phyloP scores from a whole-genome alignment of 2,797 vertebrate species.

The Taenioides sp. region DNA sequence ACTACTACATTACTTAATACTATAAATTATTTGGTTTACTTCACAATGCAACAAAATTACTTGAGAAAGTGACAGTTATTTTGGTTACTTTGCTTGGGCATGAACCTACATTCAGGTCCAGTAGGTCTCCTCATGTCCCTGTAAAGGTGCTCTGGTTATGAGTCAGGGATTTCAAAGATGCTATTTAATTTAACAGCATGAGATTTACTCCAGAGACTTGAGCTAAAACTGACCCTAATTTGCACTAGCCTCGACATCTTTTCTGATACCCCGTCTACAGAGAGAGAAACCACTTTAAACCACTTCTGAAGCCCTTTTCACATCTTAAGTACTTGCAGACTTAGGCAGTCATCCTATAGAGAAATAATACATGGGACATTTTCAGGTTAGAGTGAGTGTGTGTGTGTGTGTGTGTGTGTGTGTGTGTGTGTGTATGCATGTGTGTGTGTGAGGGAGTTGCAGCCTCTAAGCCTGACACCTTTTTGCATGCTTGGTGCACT shows the following conservation, averaged over 20 bases:
- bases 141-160: constrained; percentile 6
- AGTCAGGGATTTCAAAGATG: constrained; percentile 8
- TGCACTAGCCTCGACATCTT: constrained; percentile 15
- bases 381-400: constrained; percentile 19
- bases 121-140: not conserved
- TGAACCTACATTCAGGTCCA: constrained; percentile 3
- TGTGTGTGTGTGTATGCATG: not conserved
- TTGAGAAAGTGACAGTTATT: not conserved
- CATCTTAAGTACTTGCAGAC: constrained; percentile 13
- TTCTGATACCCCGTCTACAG: constrained; percentile 9
- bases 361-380: constrained; percentile 20
- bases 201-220: constrained; percentile 12
- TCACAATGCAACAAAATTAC: not conserved
- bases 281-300: constrained; percentile 8
- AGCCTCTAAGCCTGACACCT: constrained; percentile 25
- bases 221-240: constrained; percentile 12
- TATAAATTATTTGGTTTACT: not conserved
- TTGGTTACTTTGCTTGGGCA: not conserved
- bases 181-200: constrained; percentile 9
- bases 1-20: too few species aligned
- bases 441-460: not conserved
- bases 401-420: not conserved
- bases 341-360: constrained; percentile 6
- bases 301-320: constrained; percentile 11
- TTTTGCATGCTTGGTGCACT: constrained; percentile 54